Base-by-base conservation (phyloP, 2,888 invertebrate genomes). In the Euclidia mi region DNA sequence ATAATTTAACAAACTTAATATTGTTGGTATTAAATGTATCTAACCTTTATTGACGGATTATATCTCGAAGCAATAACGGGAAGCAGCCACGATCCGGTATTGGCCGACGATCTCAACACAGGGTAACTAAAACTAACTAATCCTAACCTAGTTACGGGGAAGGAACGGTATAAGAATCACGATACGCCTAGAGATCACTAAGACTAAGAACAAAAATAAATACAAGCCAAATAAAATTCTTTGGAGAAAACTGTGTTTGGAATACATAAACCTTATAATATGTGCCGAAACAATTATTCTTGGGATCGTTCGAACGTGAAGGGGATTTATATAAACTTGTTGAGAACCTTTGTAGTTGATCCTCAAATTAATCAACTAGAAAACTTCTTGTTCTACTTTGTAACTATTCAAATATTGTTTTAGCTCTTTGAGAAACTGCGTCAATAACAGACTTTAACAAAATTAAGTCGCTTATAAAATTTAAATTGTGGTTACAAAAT, bases 181-280 rank as follows among this genome's bases (percentile, higher is more conserved):
- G 70, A 66, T 69, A 66, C 71, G 53, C 60, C 55, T 47, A 57
- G 48, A 52, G 42, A 60, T 59, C 56, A 63, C 63, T 40, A 60
- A 37, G 40, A 64, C 56, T 56, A 59, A 66, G 65, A 53, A 58
- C 50, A 45, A 68, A 68, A 65, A 69, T 69, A 71, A 72, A 74
- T 70, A 73, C 73, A 71, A 72, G 71, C 71, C 73, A 74, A 85
- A 85, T 85, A 81, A 80, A 81, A 85, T 84, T 77, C 69, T 65
- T 59, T 64, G 60, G 65, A 65, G 65, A 65, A 72, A 25, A 58
- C 63, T 70, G 71, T 71, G 79, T 71, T 59, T 59, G 57, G 80
- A 84, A 82, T 81, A 65, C 71, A 72, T 52, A 47, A 75, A 42
- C 14, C 17, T 35, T 49, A 25, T 46, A 34, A 25, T 72, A 59